Base-by-base conservation (phyloP, 2,113 vertebrate genomes). In the Pheucticus melanocephalus region DNA sequence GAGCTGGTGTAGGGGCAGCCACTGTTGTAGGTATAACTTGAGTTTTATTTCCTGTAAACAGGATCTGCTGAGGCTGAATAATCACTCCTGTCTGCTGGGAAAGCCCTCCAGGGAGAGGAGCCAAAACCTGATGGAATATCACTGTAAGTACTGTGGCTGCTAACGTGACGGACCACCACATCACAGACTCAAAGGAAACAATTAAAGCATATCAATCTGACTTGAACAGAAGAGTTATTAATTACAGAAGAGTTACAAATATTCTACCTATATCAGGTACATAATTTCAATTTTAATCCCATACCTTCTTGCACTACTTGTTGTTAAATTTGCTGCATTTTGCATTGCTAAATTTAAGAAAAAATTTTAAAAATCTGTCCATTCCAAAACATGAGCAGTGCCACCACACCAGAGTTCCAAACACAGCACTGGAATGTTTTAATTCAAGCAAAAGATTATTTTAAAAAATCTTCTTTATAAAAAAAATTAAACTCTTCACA, bases 61-160 rank as follows among this genome's bases (percentile, higher is more conserved):
- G 98, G 82, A 99, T 99, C 98, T 99, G 99, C 96, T 99, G 99
- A 13, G 99, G 99, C 97, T 99, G 99, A 93, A 99, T 99, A 97
- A 99, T 99, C 90, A 99, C 99, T 83, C 99, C 99, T 6, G 99
- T 98, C 96, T 99, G 99, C 97, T 99, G 99, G 47, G 99, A 95
- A 86, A 99, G 98, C 23, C 98, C 98, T 97, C 99, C 99, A 94
- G 99, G 99, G 81, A 99, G 97, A 91, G 99, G 99, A 94, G 99
- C 96, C 96, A 99, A 97, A 82, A 99, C 99, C 99, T 99, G 95
- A 64, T 31, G 92, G 63, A 97, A 96, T 35, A 94, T 19, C 61
- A 84, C 31, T 28, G 11, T 45, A 94, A 96, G 45, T 88, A 50
- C 39, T 65, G 44, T 39, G 65, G 44, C 39, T 88, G 56, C 39